Percentiles rank a stretch among this genome's conserved stretches.
Conservation (phyloP, 2,888 invertebrate genomes). For the Carabus problematicus region DNA sequence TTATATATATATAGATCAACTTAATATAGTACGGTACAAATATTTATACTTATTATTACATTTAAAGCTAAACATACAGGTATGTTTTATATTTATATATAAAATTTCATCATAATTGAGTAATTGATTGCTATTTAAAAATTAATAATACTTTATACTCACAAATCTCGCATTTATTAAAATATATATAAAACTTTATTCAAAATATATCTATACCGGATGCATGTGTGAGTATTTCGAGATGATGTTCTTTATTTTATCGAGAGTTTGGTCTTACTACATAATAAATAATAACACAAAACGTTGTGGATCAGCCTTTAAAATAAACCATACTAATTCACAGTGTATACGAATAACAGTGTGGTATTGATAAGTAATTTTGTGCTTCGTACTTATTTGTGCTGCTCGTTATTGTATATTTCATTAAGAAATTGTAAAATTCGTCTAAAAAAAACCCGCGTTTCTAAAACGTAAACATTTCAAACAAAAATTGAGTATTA, state of each 20-base stretch:
- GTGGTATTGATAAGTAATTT: not conserved
- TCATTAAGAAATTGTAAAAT: not conserved
- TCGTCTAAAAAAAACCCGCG: not conserved
- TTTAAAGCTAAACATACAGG: slow-evolving; percentile 33
- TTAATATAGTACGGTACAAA: slow-evolving; percentile 7
- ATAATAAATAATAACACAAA: not conserved
- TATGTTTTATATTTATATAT: slow-evolving; percentile 23
- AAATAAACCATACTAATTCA: no score
- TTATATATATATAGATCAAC: slow-evolving; percentile 5
- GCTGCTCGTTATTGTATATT: not conserved
- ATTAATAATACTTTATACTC: slow-evolving; percentile 19
- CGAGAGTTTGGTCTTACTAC: not conserved
- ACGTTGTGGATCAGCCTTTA: not conserved
- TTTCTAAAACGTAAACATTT: not conserved
- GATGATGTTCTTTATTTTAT: not conserved
- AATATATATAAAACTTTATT: slow-evolving; percentile 10
- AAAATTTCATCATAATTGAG: slow-evolving; percentile 14
- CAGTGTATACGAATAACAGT: not conserved
- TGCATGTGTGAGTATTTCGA: not conserved
- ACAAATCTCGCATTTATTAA: slow-evolving; percentile 8
- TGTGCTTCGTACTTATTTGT: slow-evolving; percentile 19
- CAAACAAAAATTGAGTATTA: not conserved
- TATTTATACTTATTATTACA: slow-evolving; percentile 18
- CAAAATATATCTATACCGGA: not conserved
- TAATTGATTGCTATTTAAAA: not conserved